Percentiles rank a stretch among this genome's conserved stretches.
These are phyloP conservation scores for Drosophila obscura DNA, from an alignment of 1,140 invertebrate species.

Conservation along the genomic window DNA sequence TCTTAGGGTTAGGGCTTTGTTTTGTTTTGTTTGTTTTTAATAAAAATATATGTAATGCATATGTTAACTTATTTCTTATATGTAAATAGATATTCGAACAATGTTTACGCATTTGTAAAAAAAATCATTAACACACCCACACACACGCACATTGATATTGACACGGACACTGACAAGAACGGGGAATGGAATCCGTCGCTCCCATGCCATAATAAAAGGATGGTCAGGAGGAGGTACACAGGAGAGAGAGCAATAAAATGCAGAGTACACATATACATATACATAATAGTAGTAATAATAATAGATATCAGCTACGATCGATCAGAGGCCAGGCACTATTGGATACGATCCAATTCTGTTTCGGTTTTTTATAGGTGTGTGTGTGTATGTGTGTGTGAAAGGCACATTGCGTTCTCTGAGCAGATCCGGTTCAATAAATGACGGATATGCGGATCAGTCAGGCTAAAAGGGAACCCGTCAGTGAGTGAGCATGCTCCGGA, in stretches of 20 bases:
- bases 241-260: conserved; percentile 38
- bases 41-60: conserved; percentile 47
- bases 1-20: conserved; percentile 31
- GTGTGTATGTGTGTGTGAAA: conserved; percentile 19
- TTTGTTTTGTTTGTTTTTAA: conserved; percentile 35
- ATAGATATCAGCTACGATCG: not conserved
- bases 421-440: too few species aligned
- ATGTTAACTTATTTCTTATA: conserved; percentile 42
- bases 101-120: conserved; percentile 41
- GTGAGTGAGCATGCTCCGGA: too few species aligned
- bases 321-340: conserved; percentile 5
- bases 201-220: too few species aligned
- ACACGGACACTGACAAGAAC: conserved; percentile 25
- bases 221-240: too few species aligned
- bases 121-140: conserved; percentile 24
- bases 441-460: too few species aligned
- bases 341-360: not conserved
- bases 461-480: too few species aligned
- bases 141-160: conserved; percentile 7
- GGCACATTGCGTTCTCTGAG: conserved; percentile 40
- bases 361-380: not conserved
- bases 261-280: conserved; percentile 7
- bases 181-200: conserved; percentile 7
- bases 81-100: conserved; percentile 45
- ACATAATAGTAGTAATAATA: conserved; percentile 5